Evolutionary conservation across 2,888 invertebrate species (phyloP).

Genomic region (Acleris laterana): DNA sequence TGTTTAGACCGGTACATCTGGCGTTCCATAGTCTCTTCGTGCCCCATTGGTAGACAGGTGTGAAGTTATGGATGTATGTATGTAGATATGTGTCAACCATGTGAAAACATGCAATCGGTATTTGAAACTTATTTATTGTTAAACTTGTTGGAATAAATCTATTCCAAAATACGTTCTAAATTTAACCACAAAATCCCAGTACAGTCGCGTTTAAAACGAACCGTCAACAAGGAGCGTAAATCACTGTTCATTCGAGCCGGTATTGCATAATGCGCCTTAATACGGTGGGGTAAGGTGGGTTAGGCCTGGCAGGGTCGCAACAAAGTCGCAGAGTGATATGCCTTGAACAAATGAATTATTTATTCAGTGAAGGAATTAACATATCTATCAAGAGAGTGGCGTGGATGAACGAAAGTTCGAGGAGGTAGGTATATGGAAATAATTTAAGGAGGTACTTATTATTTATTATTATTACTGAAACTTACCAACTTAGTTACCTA

Average conservation of each 20-base stretch:
- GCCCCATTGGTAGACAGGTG: too few relatives aligned
- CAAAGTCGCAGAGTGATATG: constrained; percentile 72
- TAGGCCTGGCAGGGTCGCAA: constrained; percentile 45
- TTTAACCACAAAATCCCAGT: constrained; percentile 38
- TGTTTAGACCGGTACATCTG: too few relatives aligned
- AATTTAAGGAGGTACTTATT: too few relatives aligned
- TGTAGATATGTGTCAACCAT: too few relatives aligned
- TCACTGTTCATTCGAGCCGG: constrained; percentile 28
- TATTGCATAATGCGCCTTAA: constrained; percentile 48
- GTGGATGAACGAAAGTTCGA: constrained; percentile 30
- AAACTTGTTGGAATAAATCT: neutral
- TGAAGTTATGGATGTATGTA: too few relatives aligned
- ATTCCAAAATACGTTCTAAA: constrained; percentile 19
- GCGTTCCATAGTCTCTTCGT: too few relatives aligned
- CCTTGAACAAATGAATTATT: constrained; percentile 80
- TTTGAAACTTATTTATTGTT: neutral
- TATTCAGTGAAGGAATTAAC: constrained; percentile 80
- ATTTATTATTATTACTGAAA: too few relatives aligned
- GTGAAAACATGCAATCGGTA: too few relatives aligned
- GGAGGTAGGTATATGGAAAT: constrained; percentile 28
- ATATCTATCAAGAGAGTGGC: constrained; percentile 77
- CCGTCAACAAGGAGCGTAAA: constrained; percentile 39
- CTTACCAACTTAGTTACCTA: too few relatives aligned
- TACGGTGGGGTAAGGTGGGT: constrained; percentile 43
- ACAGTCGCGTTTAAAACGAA: constrained; percentile 37